Evolutionary conservation across 2,888 invertebrate genomes (phyloP), one percentile per base, ranked within the genome.

Genomic region (Blera fallax): DNA sequence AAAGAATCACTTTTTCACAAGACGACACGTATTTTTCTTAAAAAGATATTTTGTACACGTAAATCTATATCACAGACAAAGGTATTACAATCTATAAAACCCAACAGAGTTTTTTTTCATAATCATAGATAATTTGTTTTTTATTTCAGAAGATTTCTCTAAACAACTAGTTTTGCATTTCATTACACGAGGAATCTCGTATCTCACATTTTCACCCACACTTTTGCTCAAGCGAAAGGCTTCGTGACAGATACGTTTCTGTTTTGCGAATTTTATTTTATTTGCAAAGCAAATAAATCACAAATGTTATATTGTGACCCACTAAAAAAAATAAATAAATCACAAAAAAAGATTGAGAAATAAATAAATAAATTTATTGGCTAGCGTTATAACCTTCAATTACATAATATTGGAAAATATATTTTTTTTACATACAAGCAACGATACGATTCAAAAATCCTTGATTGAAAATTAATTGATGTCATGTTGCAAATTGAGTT

Each of bases 371-470:
- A 24, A 3, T 40, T 24, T 24, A 6, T 4, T 48, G 1, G 10
- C 10, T 11, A 21, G 11, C 10, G 10, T 2, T 70, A 56, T 37
- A 72, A 50, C 50, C 60, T 50, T 60, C 50, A 72, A 27, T 73
- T 73, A 73, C 52, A 73, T 73, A 73, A 73, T 73, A 29, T 54
- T 54, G 40, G 16, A 43, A 69, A 29, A 0, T 1, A 32, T 27
- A 43, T 56, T 11, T 37, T 14, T 18, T 40, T 54, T 50, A 24
- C 0, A 1, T 1, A 32, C 8, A 1, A 32, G 32, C 14, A 37
- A 10, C 8, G 34, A 34, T 34, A 8, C 10, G 34, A 34, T 34
- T 29, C 10, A 40, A n/a, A 8, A 58, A 21, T 58, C 10, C 18
- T 34, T 37, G 37, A 21, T 16, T 24, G n/a, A 52, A 52, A 64